A percentile compares a stretch with the other conserved stretches of the same genome.
phyloP scores from a whole-genome alignment of 1,140 invertebrate genomes.

The Drosophila murphyi region DNA sequence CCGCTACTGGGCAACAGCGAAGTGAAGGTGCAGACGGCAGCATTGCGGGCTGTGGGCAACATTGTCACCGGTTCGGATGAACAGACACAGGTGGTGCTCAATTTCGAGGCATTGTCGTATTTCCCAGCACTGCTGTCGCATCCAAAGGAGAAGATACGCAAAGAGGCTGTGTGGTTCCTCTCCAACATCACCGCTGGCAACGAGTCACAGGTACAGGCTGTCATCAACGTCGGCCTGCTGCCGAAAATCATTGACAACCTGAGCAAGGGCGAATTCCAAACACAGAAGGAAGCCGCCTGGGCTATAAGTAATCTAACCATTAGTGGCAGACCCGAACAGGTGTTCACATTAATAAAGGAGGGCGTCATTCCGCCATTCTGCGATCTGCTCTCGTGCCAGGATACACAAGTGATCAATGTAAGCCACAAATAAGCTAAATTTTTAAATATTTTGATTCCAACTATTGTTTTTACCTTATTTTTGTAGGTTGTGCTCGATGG shows the following conservation, averaged over 20 bases:
- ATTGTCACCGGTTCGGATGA: constrained; percentile 99
- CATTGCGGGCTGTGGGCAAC: constrained; percentile 98
- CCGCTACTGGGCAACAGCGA: constrained; percentile 97
- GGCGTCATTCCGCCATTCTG: constrained; percentile 97
- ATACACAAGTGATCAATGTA: constrained; percentile 90
- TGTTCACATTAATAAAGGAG: constrained; percentile 93
- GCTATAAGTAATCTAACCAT: constrained; percentile 99
- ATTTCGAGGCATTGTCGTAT: constrained; percentile 96
- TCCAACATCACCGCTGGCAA: constrained; percentile 99
- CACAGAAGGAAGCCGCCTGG: constrained; percentile 99
- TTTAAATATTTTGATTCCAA: neutral
- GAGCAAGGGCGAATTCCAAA: constrained; percentile 98
- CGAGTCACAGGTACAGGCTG: constrained; percentile 97
- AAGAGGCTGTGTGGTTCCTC: constrained; percentile 99
- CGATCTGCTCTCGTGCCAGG: constrained; percentile 94
- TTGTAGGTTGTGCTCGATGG: constrained; percentile 96
- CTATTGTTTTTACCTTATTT: neutral
- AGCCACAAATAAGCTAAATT: constrained; percentile 40
- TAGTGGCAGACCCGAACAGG: constrained; percentile 96
- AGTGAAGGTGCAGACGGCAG: constrained; percentile 99
- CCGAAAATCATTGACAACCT: constrained; percentile 98
- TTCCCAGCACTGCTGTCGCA: constrained; percentile 95
- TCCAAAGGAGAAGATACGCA: constrained; percentile 91
- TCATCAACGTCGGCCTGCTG: constrained; percentile 97
- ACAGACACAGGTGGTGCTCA: constrained; percentile 97